Conservation (phyloP, 2,888 invertebrate genomes). For the Strigamia crassipes region DNA sequence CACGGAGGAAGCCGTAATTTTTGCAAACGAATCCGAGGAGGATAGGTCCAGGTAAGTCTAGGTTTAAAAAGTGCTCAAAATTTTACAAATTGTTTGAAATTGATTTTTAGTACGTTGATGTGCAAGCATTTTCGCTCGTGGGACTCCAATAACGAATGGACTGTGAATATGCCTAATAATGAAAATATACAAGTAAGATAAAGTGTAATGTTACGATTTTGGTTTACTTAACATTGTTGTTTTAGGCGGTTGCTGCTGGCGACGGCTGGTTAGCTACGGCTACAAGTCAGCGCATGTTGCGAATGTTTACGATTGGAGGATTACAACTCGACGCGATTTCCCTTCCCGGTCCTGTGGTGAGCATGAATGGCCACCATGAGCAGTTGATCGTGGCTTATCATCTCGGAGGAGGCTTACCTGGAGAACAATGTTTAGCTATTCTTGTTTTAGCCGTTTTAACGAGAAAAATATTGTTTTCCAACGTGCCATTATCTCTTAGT, state of each 20-base stretch:
- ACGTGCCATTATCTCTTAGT: conserved; percentile 57
- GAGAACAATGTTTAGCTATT: conserved; percentile 58
- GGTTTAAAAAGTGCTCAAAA: neutral
- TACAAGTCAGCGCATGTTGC: conserved; percentile 73
- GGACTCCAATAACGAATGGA: conserved; percentile 82
- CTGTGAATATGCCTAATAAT: conserved; percentile 72
- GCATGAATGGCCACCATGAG: conserved; percentile 68
- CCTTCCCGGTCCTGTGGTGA: conserved; percentile 74
- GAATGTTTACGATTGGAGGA: conserved; percentile 85
- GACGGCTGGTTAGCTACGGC: conserved; percentile 77
- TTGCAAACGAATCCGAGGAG: conserved; percentile 67
- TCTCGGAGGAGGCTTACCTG: conserved; percentile 61
- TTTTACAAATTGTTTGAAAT: neutral
- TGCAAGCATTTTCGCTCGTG: conserved; percentile 73
- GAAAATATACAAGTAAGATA: conserved; percentile 73
- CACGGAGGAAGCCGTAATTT: conserved; percentile 75
- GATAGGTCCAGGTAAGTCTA: conserved; percentile 68
- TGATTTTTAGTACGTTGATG: conserved; percentile 68
- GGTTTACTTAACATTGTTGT: neutral
- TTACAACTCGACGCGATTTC: conserved; percentile 79
- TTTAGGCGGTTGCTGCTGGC: conserved; percentile 64
- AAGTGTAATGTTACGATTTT: neutral
- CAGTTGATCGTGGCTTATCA: conserved; percentile 71
- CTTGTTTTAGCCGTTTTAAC: conserved; percentile 55
- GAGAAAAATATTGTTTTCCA: conserved; percentile 52